Conservation (phyloP, 1,140 invertebrate genomes). For the Ostrea denselamellosa region DNA sequence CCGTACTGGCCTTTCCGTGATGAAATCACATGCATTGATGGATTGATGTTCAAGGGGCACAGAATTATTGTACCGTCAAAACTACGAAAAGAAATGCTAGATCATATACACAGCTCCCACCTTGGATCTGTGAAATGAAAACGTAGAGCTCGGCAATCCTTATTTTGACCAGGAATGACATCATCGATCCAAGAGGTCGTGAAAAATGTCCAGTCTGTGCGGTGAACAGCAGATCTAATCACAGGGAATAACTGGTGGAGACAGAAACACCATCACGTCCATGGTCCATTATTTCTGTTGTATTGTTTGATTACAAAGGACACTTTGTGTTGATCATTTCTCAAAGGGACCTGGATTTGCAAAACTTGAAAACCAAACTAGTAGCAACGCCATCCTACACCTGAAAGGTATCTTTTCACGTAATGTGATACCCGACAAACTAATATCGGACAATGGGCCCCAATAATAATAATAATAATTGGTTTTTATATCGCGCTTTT, state of each 20-base stretch:
- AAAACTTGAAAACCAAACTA: constrained; percentile 41
- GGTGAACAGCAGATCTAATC: not conserved
- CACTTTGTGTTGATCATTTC: constrained; percentile 47
- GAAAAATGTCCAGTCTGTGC: constrained; percentile 15
- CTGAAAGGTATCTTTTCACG: constrained; percentile 43
- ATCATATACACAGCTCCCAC: constrained; percentile 69
- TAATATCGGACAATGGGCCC: constrained; percentile 78
- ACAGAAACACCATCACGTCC: constrained; percentile 59
- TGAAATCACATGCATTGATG: constrained; percentile 44
- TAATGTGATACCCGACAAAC: constrained; percentile 61
- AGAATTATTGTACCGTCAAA: constrained; percentile 50
- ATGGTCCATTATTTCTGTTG: constrained; percentile 33
- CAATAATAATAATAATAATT: too few relatives aligned
- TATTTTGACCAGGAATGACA: constrained; percentile 3
- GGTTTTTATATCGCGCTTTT: too few relatives aligned
- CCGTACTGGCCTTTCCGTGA: constrained; percentile 40
- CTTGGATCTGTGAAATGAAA: constrained; percentile 63
- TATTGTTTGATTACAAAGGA: constrained; percentile 44
- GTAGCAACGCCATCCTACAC: constrained; percentile 10
- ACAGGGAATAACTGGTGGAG: constrained; percentile 55
- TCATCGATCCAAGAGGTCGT: constrained; percentile 10
- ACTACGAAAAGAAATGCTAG: constrained; percentile 59
- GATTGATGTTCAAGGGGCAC: constrained; percentile 42
- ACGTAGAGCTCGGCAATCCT: constrained; percentile 40
- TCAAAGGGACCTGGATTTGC: constrained; percentile 53